Conservation (phyloP, 2,888 invertebrate genomes). For the Diploptera punctata region DNA sequence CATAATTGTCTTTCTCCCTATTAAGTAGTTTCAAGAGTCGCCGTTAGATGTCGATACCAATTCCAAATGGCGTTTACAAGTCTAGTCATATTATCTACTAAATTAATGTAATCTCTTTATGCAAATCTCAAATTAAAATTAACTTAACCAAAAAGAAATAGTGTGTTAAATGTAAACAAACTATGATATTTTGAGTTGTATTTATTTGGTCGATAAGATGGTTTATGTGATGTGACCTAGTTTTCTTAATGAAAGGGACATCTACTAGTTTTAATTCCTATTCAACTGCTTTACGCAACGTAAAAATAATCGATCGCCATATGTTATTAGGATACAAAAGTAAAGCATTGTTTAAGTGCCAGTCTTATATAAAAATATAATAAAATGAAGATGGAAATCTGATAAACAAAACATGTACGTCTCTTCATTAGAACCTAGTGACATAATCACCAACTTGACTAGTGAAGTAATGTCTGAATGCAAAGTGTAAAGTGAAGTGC, state of each 20-base stretch:
- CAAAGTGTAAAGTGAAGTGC: conserved; percentile 85
- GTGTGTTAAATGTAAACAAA: not conserved
- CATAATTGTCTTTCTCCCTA: too few relatives aligned
- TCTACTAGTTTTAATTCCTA: not conserved
- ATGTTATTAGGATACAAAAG: too few relatives aligned
- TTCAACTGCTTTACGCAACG: not conserved
- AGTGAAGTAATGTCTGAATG: conserved; percentile 75
- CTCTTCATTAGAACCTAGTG: not conserved
- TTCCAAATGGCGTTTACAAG: not conserved
- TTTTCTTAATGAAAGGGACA: conserved; percentile 21
- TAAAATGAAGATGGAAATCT: too few relatives aligned
- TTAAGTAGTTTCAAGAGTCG: too few relatives aligned
- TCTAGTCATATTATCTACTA: not conserved
- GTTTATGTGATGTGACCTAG: conserved; percentile 4
- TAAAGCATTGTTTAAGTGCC: too few relatives aligned
- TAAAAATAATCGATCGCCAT: too few relatives aligned
- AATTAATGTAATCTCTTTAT: not conserved
- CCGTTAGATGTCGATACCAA: not conserved
- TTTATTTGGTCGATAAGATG: not conserved
- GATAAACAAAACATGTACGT: not conserved
- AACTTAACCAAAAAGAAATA: not conserved
- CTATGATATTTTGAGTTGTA: not conserved
- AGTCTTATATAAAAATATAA: too few relatives aligned
- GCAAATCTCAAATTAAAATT: not conserved
- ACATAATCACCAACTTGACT: conserved; percentile 64